A percentile compares a stretch with the other conserved stretches of the same genome.
These are phyloP conservation scores for Chrysolina haemoptera DNA, from an alignment of 2,888 invertebrate genomes.

Conservation along the genomic window DNA sequence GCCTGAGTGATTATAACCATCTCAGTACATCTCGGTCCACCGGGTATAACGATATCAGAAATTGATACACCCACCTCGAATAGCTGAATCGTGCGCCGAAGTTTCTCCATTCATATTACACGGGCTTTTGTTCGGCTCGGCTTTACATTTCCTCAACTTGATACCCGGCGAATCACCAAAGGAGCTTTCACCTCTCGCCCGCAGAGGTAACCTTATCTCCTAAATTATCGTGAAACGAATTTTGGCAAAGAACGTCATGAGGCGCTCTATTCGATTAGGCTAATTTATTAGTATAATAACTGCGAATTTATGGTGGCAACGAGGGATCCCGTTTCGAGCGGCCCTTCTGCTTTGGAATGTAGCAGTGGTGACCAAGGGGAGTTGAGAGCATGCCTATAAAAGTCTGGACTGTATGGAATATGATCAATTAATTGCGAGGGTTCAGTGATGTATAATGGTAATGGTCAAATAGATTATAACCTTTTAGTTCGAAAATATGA, in stretches of 20 bases:
- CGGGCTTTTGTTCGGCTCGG: neutral
- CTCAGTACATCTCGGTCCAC: neutral
- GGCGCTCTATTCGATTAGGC: constrained; percentile 3
- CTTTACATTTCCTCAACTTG: constrained; percentile 13
- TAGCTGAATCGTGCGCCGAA: neutral
- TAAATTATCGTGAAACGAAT: neutral
- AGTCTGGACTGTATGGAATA: neutral
- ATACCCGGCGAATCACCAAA: constrained; percentile 9
- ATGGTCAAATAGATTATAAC: no score
- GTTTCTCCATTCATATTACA: constrained; percentile 15
- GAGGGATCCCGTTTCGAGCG: neutral
- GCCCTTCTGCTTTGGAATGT: neutral
- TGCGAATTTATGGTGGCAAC: constrained; percentile 3
- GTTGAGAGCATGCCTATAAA: neutral
- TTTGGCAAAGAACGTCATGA: constrained; percentile 4
- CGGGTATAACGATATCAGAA: constrained; percentile 13
- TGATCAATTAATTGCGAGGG: neutral
- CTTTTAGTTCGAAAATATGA: no score
- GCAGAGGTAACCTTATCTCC: neutral
- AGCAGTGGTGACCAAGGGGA: constrained; percentile 4
- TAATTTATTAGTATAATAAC: constrained; percentile 17
- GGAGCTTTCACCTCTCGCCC: constrained; percentile 8
- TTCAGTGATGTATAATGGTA: no score
- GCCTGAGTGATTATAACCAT: neutral
- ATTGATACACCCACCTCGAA: constrained; percentile 12